These are phyloP conservation scores for Protonemura montana DNA, from an alignment of 2,888 invertebrate species.

Conservation along the genomic window DNA sequence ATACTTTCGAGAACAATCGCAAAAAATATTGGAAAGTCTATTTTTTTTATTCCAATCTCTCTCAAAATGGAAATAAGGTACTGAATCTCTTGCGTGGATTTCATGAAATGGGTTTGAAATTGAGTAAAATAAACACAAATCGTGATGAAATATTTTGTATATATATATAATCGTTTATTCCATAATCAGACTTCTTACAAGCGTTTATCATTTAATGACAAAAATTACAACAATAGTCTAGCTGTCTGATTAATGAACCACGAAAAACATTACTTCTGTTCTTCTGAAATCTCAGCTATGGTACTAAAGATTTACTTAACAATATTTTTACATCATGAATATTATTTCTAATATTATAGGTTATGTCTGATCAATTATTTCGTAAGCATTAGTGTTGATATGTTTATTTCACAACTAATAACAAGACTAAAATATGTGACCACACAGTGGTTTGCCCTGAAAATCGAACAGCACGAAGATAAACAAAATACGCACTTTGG, in stretches of 20 bases:
- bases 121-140: background rate
- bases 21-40: no score
- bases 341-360: background rate
- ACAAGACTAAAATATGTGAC: background rate
- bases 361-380: background rate
- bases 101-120: background rate
- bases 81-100: background rate
- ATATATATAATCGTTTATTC: constrained; percentile 34
- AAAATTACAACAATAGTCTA: constrained; percentile 29
- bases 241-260: constrained; percentile 30
- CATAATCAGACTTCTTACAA: constrained; percentile 36
- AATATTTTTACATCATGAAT: background rate
- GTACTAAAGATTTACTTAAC: background rate
- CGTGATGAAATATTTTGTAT: background rate
- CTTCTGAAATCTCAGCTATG: background rate
- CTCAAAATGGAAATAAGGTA: no score
- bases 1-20: no score
- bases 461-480: background rate
- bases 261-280: constrained; percentile 13
- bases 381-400: constrained; percentile 18
- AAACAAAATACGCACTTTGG: no score
- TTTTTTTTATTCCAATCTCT: no score
- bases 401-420: constrained; percentile 28
- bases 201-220: constrained; percentile 33
- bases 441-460: background rate